Evolutionary conservation across 2,113 vertebrate genomes (phyloP).

Genomic region (Psettodes erumei): DNA sequence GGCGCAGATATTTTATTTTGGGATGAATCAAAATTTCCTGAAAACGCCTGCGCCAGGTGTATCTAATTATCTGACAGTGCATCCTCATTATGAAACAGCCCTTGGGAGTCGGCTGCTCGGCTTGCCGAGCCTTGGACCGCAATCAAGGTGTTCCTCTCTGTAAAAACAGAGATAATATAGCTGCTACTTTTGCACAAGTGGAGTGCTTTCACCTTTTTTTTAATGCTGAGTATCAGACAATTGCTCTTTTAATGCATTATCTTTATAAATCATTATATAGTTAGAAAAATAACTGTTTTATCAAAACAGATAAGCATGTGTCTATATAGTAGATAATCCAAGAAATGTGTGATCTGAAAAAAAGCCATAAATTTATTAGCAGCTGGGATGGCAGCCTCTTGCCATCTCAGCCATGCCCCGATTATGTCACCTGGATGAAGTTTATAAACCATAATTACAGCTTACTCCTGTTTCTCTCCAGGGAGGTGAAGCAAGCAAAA

Average conservation of each 20-base stretch:
- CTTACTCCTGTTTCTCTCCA: constrained; percentile 53
- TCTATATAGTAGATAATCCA: not conserved
- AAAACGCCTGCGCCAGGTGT: constrained; percentile 78
- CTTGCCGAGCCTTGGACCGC: constrained; percentile 64
- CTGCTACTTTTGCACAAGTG: constrained; percentile 12
- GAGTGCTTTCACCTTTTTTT: not conserved
- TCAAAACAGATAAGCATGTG: not conserved
- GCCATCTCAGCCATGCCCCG: constrained; percentile 70
- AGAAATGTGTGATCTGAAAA: not conserved
- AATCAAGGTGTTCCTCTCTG: constrained; percentile 63
- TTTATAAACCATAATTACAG: constrained; percentile 79
- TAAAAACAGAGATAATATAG: constrained; percentile 35
- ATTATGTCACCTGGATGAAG: constrained; percentile 81
- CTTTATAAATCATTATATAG: not conserved
- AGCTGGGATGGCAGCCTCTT: constrained; percentile 54
- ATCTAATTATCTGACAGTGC: constrained; percentile 84
- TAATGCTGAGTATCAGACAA: constrained; percentile 7
- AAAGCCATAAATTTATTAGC: constrained; percentile 46
- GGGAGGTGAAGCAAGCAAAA: constrained; percentile 57
- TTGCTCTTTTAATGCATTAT: not conserved
- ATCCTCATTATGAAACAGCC: constrained; percentile 77
- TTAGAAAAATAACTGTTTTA: not conserved
- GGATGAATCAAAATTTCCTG: constrained; percentile 79
- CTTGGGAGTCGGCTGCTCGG: constrained; percentile 57
- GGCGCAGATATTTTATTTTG: constrained; percentile 74